Evolutionary conservation across 64 coral and sea anemone genomes (phyloP).

Genomic region (Porites lutea): DNA sequence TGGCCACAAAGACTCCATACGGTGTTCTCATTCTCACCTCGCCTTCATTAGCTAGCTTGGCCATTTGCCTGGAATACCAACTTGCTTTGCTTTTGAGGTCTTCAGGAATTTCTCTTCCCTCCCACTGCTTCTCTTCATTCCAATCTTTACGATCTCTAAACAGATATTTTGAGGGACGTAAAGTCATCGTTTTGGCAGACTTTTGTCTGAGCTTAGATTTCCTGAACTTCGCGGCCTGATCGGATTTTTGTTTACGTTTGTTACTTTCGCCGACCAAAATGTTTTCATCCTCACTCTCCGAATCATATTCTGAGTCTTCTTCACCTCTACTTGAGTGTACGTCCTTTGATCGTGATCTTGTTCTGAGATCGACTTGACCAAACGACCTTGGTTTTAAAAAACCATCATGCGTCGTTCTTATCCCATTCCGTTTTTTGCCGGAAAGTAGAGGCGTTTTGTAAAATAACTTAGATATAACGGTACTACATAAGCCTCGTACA

Average conservation of each 20-base stretch:
- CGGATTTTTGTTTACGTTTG: not conserved
- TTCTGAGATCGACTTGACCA: not conserved
- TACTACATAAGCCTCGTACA: not conserved
- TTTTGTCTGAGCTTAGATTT: conserved; percentile 39
- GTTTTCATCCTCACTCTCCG: conserved; percentile 27
- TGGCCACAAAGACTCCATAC: too few species aligned
- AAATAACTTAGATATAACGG: not conserved
- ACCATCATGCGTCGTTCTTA: not conserved
- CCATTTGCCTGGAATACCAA: conserved; percentile 88
- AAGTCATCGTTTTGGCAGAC: not conserved
- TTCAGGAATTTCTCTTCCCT: conserved; percentile 1
- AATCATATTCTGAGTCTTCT: not conserved
- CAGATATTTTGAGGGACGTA: conserved; percentile 61
- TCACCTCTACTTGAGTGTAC: not conserved
- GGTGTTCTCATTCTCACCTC: conserved; percentile 27
- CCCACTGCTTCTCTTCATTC: conserved; percentile 60
- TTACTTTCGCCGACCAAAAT: not conserved
- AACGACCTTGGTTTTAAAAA: not conserved
- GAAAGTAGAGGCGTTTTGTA: not conserved
- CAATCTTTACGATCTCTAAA: conserved; percentile 10
- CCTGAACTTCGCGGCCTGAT: not conserved
- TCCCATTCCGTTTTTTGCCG: not conserved
- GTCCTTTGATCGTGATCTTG: not conserved
- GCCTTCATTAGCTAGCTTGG: conserved; percentile 19
- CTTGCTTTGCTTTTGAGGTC: conserved; percentile 42